Evolutionary conservation across 2,113 vertebrate species (phyloP).

Genomic region (Crypturellus undulatus): DNA sequence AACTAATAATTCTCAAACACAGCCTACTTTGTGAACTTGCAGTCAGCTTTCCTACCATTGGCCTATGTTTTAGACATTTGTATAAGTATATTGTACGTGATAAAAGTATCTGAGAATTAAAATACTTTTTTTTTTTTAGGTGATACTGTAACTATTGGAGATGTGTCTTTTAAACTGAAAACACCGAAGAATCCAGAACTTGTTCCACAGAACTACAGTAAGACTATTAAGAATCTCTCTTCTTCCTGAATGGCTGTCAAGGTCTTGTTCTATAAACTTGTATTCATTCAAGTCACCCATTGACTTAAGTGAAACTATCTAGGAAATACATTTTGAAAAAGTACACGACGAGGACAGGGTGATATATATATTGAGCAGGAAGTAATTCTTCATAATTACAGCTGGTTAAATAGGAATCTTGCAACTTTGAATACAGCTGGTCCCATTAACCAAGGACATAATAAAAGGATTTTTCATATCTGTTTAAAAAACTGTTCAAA

Average conservation of each 20-base stretch:
- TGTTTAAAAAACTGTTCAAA: not conserved
- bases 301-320: not conserved
- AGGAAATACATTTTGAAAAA: not conserved
- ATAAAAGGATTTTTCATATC: not conserved
- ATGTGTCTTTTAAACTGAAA: conserved; percentile 90
- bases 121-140: conserved; percentile 77
- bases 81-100: not conserved
- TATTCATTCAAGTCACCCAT: not conserved
- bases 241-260: not conserved
- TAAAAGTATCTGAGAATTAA: not conserved
- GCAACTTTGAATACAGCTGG: not conserved
- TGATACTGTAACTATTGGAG: conserved; percentile 93
- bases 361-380: not conserved
- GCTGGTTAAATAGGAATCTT: not conserved
- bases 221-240: conserved; percentile 47
- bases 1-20: not conserved
- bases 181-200: conserved; percentile 90
- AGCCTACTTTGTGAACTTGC: not conserved
- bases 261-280: not conserved
- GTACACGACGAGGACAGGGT: rapidly evolving
- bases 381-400: not conserved
- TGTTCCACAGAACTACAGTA: conserved; percentile 95
- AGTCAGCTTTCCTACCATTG: not conserved
- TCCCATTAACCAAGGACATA: not conserved
- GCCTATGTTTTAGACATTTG: not conserved